These are phyloP conservation scores for Bovichtus diacanthus DNA, from an alignment of 2,797 vertebrate species.

Conservation along the genomic window DNA sequence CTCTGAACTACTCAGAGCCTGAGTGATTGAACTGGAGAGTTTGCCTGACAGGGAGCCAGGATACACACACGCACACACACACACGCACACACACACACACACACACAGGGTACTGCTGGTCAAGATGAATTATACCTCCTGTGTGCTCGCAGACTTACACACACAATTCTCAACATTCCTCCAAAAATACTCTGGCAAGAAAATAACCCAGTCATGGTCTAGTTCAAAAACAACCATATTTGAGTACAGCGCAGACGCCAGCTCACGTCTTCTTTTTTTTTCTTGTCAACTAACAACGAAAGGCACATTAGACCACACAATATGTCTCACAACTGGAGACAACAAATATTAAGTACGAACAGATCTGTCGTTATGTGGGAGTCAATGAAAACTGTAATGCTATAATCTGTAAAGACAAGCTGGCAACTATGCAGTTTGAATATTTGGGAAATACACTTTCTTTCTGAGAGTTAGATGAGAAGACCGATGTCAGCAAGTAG, in stretches of 20 bases:
- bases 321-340: neutral
- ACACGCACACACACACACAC: slow-evolving; percentile 2
- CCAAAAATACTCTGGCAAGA: slow-evolving; percentile 45
- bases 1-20: slow-evolving; percentile 40
- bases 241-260: slow-evolving; percentile 18
- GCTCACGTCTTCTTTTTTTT: slow-evolving; percentile 3
- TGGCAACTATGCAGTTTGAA: neutral
- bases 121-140: slow-evolving; percentile 29
- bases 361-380: neutral
- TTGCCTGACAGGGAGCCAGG: slow-evolving; percentile 46
- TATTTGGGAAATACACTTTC: neutral
- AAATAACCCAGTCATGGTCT: slow-evolving; percentile 34
- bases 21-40: slow-evolving; percentile 31
- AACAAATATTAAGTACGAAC: neutral
- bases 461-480: neutral
- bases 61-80: slow-evolving; percentile 21
- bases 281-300: slow-evolving; percentile 12
- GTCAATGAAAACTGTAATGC: neutral
- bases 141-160: slow-evolving; percentile 4
- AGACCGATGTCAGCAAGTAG: neutral
- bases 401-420: neutral
- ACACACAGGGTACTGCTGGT: slow-evolving; percentile 24
- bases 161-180: slow-evolving; percentile 50
- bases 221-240: slow-evolving; percentile 43
- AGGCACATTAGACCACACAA: neutral